Conservation (phyloP, 2,113 vertebrate species). For the Zosterops japonicus region DNA sequence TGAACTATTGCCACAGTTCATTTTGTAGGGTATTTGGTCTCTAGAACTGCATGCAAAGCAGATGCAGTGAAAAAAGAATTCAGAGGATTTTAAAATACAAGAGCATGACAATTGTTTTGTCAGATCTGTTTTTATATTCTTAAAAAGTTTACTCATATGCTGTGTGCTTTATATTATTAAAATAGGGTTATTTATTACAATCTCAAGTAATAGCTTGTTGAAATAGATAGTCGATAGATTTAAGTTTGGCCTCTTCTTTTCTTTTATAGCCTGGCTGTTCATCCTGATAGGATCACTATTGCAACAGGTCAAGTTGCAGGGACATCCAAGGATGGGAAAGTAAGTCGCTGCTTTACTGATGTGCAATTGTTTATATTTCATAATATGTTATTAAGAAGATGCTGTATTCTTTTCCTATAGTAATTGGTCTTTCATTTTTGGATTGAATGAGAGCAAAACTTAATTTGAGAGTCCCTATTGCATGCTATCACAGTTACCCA, state of each 20-base stretch:
- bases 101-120: background rate
- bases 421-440: background rate
- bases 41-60: background rate
- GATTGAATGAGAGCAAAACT: background rate
- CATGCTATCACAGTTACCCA: background rate
- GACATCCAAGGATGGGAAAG: slow-evolving; percentile 96
- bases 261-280: slow-evolving; percentile 88
- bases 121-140: background rate
- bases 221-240: background rate
- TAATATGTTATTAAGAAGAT: background rate
- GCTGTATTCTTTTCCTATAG: background rate
- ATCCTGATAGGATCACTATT: slow-evolving; percentile 98
- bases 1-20: background rate
- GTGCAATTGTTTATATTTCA: background rate
- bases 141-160: background rate
- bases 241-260: slow-evolving; percentile 5
- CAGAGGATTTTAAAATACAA: background rate
- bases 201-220: background rate
- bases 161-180: background rate
- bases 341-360: slow-evolving; percentile 71
- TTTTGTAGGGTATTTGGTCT: background rate
- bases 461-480: background rate
- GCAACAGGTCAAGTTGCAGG: slow-evolving; percentile 97
- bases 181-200: background rate
- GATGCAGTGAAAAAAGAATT: background rate